Evolutionary conservation across 2,113 vertebrate species (phyloP).

Genomic region (Thalassoma bifasciatum): DNA sequence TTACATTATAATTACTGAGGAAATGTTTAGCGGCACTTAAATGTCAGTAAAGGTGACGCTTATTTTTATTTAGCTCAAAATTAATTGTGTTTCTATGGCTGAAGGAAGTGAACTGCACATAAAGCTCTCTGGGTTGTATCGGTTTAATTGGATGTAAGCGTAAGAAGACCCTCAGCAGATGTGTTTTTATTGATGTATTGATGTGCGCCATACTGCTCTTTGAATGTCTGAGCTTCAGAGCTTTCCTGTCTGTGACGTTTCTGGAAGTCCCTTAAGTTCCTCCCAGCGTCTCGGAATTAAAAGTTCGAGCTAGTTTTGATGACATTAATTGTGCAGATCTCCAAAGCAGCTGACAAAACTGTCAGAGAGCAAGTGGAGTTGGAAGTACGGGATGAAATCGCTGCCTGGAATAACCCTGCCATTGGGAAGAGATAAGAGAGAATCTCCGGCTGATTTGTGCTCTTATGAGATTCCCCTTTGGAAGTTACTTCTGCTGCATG

Average conservation of each 20-base stretch:
- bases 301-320: slow-evolving; percentile 38
- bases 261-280: slow-evolving; percentile 5
- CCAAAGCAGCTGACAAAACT: slow-evolving; percentile 37
- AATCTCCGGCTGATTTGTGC: slow-evolving; percentile 67
- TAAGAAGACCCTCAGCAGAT: slow-evolving; percentile 21
- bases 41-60: neutral
- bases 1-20: neutral
- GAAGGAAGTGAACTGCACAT: slow-evolving; percentile 29
- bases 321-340: slow-evolving; percentile 68
- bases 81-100: slow-evolving; percentile 25
- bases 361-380: neutral
- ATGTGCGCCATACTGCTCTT: neutral
- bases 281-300: slow-evolving; percentile 47
- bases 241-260: neutral
- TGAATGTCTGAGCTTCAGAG: slow-evolving; percentile 1
- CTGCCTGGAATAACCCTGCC: slow-evolving; percentile 36
- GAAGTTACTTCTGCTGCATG: slow-evolving; percentile 47
- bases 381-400: slow-evolving; percentile 29
- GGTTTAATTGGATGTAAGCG: slow-evolving; percentile 14
- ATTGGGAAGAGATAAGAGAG: slow-evolving; percentile 57
- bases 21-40: neutral
- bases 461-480: slow-evolving; percentile 59
- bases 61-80: neutral
- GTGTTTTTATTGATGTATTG: slow-evolving; percentile 1
- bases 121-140: slow-evolving; percentile 7